These are phyloP conservation scores for Papilio elwesi DNA, from an alignment of 2,888 invertebrate species.

Conservation along the genomic window DNA sequence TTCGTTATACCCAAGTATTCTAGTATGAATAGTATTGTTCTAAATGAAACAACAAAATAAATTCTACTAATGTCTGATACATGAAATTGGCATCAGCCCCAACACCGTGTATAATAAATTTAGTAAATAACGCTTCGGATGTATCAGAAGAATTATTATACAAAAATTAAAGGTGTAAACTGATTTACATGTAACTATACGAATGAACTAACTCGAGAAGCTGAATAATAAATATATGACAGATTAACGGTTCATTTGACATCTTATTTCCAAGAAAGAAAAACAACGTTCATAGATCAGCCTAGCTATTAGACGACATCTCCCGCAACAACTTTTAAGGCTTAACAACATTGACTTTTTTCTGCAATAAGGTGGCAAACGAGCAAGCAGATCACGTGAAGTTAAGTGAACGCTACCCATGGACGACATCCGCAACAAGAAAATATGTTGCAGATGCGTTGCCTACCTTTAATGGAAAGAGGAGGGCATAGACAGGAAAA, in stretches of 20 bases:
- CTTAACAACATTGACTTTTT: neutral
- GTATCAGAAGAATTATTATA: slow-evolving; percentile 37
- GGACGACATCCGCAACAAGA: too few species aligned
- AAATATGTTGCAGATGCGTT: too few species aligned
- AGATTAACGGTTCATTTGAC: neutral
- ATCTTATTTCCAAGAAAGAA: neutral
- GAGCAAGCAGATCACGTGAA: too few species aligned
- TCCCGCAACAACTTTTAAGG: neutral
- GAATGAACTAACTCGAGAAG: neutral
- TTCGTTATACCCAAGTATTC: too few species aligned
- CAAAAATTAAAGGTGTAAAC: slow-evolving; percentile 17
- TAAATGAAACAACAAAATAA: neutral
- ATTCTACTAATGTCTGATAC: neutral
- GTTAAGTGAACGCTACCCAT: too few species aligned
- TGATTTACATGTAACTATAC: slow-evolving; percentile 9
- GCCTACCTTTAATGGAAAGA: too few species aligned
- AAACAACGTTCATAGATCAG: neutral
- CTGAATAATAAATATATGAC: neutral
- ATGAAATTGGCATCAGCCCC: slow-evolving; percentile 3
- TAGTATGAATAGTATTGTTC: neutral
- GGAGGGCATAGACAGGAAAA: too few species aligned
- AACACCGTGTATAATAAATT: slow-evolving; percentile 15
- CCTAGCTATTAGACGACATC: neutral
- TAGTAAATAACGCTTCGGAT: slow-evolving; percentile 38
- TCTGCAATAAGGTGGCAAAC: too few species aligned